phyloP scores from a whole-genome alignment of 2,888 invertebrate genomes.

The Octonoba sinensis region DNA sequence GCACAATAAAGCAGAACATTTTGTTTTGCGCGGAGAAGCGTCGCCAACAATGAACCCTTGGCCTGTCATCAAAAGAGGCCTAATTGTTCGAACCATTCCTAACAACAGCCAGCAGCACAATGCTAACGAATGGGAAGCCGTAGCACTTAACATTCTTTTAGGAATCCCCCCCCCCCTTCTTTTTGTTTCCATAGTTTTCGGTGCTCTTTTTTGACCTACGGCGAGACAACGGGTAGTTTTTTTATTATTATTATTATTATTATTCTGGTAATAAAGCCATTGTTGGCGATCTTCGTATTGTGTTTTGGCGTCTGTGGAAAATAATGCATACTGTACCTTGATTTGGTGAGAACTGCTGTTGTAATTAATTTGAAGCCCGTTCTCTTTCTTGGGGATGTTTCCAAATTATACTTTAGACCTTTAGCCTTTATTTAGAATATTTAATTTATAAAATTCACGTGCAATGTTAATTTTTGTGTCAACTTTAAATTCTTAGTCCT shows the following conservation, averaged over 20 bases:
- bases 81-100: slow-evolving; percentile 53
- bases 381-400: too few species aligned
- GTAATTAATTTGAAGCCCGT: slow-evolving; percentile 18
- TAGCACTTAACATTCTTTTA: slow-evolving; percentile 49
- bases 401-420: too few species aligned
- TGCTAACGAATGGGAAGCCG: slow-evolving; percentile 48
- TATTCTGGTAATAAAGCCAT: slow-evolving; percentile 62
- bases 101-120: slow-evolving; percentile 47
- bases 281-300: slow-evolving; percentile 50
- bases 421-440: too few species aligned
- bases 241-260: too few species aligned
- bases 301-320: slow-evolving; percentile 46
- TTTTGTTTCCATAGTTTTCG: slow-evolving; percentile 39
- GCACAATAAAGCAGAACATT: slow-evolving; percentile 36
- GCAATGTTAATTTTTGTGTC: too few species aligned
- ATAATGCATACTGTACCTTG: slow-evolving; percentile 44
- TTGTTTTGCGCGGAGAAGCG: slow-evolving; percentile 31
- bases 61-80: slow-evolving; percentile 48
- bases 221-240: slow-evolving; percentile 50
- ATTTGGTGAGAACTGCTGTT: background rate
- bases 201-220: slow-evolving; percentile 49
- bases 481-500: too few species aligned
- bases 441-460: too few species aligned
- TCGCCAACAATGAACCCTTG: slow-evolving; percentile 39
- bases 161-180: slow-evolving; percentile 2